Evolutionary conservation across 2,797 vertebrate genomes (phyloP), one percentile per base, ranked within the genome.

Genomic region (Eospalax fontanierii): DNA sequence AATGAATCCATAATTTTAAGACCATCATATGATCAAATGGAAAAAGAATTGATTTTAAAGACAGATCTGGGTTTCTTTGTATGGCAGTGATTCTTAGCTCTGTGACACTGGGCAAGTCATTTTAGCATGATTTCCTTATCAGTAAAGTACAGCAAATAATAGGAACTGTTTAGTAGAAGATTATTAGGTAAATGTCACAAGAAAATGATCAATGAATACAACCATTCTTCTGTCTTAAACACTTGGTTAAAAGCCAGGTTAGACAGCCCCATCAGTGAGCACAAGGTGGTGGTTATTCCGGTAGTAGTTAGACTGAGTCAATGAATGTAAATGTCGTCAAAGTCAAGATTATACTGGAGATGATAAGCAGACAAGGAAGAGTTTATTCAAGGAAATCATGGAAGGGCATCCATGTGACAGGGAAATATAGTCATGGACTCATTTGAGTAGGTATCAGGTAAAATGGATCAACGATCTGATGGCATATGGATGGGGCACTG

Each of bases 21-120:
- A 4, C 43, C 26, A 66, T 33, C 43, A 59, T 28, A 0, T 50
- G 11, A 59, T 14, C 28, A 76, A 81, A 11, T 35, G 18, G n/a
- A 75, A 89, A 66, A 89, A 75, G 6, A 12, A 22, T 93, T 82
- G 18, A 89, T n/a, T 86, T 30, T 90, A 14, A 80, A 63, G 78
- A 40, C 8, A 95, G 15, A 61, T 16, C 9, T 92, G 54, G 2
- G 7, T 80, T 95, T 79, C 16, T 68, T 89, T 80, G 54, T 4
- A 65, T 1, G 24, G 22, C 54, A 70, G 22, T 75, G 11, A 33
- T 78, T 87, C 65, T 63, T 87, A 54, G 14, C 6, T 76, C 54
- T 90, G 19, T 78, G 61, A 82, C 19, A 82, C 35, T 35, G 15
- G 10, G 4, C 22, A 87, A 93, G 10, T 61, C n/a, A 66, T 57